Conservation (phyloP, 2,888 invertebrate genomes). For the Anagyrus pseudococci region DNA sequence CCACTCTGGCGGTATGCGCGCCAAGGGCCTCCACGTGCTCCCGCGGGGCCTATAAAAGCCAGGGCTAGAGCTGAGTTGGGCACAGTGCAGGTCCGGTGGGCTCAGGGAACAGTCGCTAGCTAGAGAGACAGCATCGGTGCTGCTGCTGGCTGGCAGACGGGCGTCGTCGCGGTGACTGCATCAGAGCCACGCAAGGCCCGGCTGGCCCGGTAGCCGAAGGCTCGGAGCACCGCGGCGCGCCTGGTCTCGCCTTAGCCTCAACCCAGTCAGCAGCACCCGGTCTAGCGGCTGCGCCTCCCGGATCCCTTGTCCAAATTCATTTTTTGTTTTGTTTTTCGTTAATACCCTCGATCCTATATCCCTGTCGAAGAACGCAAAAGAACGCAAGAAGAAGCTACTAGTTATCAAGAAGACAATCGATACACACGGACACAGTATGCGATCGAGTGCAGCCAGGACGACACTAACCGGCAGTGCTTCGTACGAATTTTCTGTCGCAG, state of each 20-base stretch:
- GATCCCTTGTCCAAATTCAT: not conserved
- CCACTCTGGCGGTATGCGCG: not conserved
- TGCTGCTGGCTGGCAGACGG: not conserved
- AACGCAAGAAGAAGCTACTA: constrained; percentile 21
- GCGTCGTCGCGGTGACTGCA: too few relatives aligned
- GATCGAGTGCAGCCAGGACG: not conserved
- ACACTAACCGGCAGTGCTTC: constrained; percentile 44
- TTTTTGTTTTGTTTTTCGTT: not conserved
- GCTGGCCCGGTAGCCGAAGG: constrained; percentile 17
- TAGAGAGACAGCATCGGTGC: too few relatives aligned
- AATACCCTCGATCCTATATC: too few relatives aligned
- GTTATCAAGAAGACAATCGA: not conserved
- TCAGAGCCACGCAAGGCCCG: constrained; percentile 7
- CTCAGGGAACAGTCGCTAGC: constrained; percentile 8
- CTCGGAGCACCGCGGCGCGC: not conserved
- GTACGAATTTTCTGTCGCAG: constrained; percentile 50
- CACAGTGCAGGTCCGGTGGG: constrained; percentile 46
- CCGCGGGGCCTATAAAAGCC: constrained; percentile 50
- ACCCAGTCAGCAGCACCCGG: not conserved
- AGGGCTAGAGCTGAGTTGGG: constrained; percentile 26
- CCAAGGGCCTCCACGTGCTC: constrained; percentile 19
- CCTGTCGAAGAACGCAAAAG: constrained; percentile 30
- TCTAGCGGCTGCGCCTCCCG: not conserved
- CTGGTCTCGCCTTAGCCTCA: not conserved
- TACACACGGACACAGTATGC: not conserved